Evolutionary conservation across 2,797 vertebrate species (phyloP), one percentile per base, ranked within the genome.

Genomic region (Nannoperca australis): DNA sequence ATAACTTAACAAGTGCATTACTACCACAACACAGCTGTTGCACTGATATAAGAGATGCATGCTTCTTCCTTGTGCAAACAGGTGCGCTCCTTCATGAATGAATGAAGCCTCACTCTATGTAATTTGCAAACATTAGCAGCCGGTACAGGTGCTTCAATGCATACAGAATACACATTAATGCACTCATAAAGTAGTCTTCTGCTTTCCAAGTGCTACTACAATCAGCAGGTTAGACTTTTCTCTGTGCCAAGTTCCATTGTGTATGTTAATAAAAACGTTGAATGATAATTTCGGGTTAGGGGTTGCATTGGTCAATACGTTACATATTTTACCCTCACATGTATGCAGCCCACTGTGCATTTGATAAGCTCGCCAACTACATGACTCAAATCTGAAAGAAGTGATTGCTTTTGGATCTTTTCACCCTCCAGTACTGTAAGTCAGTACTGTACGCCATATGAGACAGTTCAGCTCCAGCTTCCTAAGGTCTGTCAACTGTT

Each of bases 61-160:
- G 13, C 56, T 27, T 45, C 63, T 49, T 27, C 32, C 54, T 3
- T 3, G 38, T 49, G 55, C 66, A 51, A 69, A 61, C 81, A 82
- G 80, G 82, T 84, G 81, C 62, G 8, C 65, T 34, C 9, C 36
- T 38, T 1, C 10, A 49, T 82, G 38, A 79, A 73, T 82, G 65
- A 83, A 74, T 11, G 60, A 76, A 69, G 66, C 30, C 18, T 63
- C 0, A 0, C 40, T 65, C 55, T 49, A 51, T 76, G 64, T 82
- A 3, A 92, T 92, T 85, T 89, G 73, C 38, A 89, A 84, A 84
- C 79, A 88, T 89, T 73, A 85, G 60, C 5, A 0, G 42, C 24
- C 0, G 0, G 54, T 51, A 32, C 83, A 69, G 68, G 65, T 61
- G 74, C 63, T 76, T 66, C 61, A 85, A 66, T 73, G 89, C 80